Base-by-base conservation (phyloP, 2,797 vertebrate species). In the Pterois miles region DNA sequence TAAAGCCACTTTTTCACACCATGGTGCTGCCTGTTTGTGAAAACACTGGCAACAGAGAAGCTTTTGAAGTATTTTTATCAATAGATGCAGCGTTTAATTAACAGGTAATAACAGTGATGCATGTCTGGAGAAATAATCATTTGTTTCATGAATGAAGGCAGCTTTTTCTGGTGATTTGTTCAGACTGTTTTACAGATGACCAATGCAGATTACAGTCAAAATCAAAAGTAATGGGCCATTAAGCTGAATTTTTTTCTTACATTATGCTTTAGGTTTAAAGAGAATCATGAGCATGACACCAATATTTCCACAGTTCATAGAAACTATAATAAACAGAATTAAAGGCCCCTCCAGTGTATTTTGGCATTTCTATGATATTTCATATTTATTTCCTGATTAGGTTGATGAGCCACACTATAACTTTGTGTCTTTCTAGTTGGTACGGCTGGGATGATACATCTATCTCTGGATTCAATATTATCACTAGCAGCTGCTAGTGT, bases 1-100 rank as follows among this genome's bases (percentile, higher is more conserved):
- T 91, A 90, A 93, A 93, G 71, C 36, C 63, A 16, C 68, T 52
- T 84, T 75, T 92, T 92, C 83, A 84, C 90, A 86, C 88, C 81
- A 59, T 71, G 10, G 27, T 3, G 23, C 67, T 73, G 87, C 78
- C 57, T 74, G 70, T 91, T 86, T 87, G 77, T 74, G 78, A 81
- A 84, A 88, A 86, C 81, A 57, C 73, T 64, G 27, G 38, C 59
- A 68, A 65, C 71, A 46, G 56, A 53, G 13, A 72, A 9, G 59
- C 74, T 67, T 89, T 86, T 82, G 71, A 87, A 83, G 67, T 76
- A 25, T 68, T 88, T 86, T 67, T 84, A 82, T 84, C 69, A 76
- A 52, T 29, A 69, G 12, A 38, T 38, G 20, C 23, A 38, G 60
- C 63, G 16, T 58, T 81, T 71, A 72, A 75, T 77, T 63, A 53